Evolutionary conservation across 2,888 invertebrate species (phyloP), one percentile per base, ranked within the genome.

Genomic region (Exephanes ischioxanthus): DNA sequence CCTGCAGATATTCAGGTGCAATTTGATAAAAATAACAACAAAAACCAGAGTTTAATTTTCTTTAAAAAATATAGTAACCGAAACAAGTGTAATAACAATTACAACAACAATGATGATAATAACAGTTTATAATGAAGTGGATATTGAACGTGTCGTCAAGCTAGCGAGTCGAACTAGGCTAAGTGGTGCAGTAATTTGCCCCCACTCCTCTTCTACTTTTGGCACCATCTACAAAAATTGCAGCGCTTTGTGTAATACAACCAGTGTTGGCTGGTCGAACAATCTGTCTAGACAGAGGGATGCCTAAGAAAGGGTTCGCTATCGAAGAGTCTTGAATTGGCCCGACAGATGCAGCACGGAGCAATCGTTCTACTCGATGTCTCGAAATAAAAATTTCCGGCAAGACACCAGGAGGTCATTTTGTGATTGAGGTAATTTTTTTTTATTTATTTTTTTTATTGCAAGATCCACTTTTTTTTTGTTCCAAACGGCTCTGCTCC

Each of bases 1-100:
- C 98, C 98, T 98, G 97, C 94, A 96, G 95, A 94, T 93, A 93
- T 92, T 88, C 86, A 86, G 85, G 87, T 75, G 84, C 67, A 71
- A 51, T 55, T 84, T 79, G 48, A 76, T 80, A 61, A 51, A 45
- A 33, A 73, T 45, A 5, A 73, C 16, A 51, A 41, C 3, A 70
- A 9, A 11, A 55, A 61, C 75, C 30, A 48, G 51, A 75, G 41
- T 75, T 63, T n/a, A 61, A 22, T 61, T 61, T 61, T 30, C 63
- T 72, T 19, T 11, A 51, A 53, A 14, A 22, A 66, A 26, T 26
- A 67, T 19, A 3, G 22, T 1, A 58, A 14, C 3, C 19, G 22
- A 55, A 55, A 55, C 19, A 4, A 11, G 19, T n/a, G 22, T 22
- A 55, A 55, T 22, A 55, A 58, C 5, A 11, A 48, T 61, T 16